A percentile compares a stretch with the other conserved stretches of the same genome.
These are phyloP conservation scores for Chaetura pelagica DNA, from an alignment of 2,113 vertebrate genomes.

Conservation along the genomic window DNA sequence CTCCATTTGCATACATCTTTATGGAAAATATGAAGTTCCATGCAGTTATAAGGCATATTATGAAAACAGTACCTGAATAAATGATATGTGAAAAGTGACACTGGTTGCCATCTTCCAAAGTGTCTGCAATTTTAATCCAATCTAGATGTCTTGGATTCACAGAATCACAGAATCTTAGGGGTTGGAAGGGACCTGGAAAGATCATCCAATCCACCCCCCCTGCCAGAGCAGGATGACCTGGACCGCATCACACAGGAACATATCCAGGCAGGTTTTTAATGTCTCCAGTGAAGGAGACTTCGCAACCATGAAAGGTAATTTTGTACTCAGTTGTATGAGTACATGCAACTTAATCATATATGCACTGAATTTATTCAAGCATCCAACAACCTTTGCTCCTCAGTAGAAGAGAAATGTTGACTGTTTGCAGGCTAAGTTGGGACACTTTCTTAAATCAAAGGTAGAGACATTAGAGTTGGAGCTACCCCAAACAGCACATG, in stretches of 20 bases:
- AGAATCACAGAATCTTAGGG: no score
- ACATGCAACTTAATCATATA: not conserved
- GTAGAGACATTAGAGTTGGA: not conserved
- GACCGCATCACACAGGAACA: no score
- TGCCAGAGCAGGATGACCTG: no score
- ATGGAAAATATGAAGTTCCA: not conserved
- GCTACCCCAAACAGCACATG: not conserved
- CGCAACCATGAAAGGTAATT: not conserved
- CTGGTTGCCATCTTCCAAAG: not conserved
- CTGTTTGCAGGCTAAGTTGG: not conserved
- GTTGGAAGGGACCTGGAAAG: no score
- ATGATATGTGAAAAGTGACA: not conserved
- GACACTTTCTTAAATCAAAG: not conserved
- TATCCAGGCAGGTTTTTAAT: no score
- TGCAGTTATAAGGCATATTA: not conserved
- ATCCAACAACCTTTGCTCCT: not conserved
- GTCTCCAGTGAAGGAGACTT: no score
- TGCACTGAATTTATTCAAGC: not conserved
- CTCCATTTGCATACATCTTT: slow-evolving; percentile 26
- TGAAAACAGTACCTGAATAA: not conserved
- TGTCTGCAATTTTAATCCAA: not conserved
- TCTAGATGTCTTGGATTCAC: not conserved
- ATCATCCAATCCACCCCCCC: no score
- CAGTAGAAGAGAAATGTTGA: not conserved
- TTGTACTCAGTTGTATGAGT: not conserved